A percentile compares a stretch with the other conserved stretches of the same genome.
These are phyloP conservation scores for Aeoliscus strigatus DNA, from an alignment of 2,797 vertebrate species.

Conservation along the genomic window DNA sequence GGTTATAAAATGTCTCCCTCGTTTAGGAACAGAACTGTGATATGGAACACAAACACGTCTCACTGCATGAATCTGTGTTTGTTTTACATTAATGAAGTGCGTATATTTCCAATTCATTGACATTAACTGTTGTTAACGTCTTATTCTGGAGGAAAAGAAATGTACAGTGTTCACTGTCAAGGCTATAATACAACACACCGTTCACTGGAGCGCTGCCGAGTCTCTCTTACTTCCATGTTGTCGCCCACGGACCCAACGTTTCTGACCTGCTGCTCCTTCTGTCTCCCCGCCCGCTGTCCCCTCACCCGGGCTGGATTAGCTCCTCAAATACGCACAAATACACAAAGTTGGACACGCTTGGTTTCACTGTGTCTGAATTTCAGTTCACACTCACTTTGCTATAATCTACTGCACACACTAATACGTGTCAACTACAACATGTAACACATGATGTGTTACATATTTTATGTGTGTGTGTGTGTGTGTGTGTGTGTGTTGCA, in stretches of 20 bases:
- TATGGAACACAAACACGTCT: no score
- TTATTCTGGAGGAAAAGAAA: conserved; percentile 38
- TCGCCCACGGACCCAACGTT: conserved; percentile 5
- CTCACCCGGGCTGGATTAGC: not conserved
- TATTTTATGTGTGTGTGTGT: no score
- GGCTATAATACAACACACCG: not conserved
- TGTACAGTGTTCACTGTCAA: conserved; percentile 2
- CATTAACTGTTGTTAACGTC: conserved; percentile 18
- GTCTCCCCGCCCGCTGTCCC: not conserved
- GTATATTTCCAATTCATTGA: conserved; percentile 18
- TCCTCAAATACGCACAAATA: no score
- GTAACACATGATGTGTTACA: no score
- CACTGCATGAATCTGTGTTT: conserved; percentile 15
- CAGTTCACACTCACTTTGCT: no score
- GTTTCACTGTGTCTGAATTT: no score
- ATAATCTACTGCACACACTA: no score
- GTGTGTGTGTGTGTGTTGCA: no score
- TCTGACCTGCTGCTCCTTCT: conserved; percentile 6
- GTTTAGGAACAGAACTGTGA: no score
- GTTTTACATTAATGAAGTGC: conserved; percentile 2
- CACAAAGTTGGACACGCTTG: no score
- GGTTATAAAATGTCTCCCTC: no score
- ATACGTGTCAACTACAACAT: no score
- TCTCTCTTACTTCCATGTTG: conserved; percentile 10
- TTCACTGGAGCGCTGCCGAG: not conserved